A percentile compares a stretch with the other conserved stretches of the same genome.
These are phyloP conservation scores for Reticulitermes speratus DNA, from an alignment of 1,140 invertebrate species.

Conservation along the genomic window DNA sequence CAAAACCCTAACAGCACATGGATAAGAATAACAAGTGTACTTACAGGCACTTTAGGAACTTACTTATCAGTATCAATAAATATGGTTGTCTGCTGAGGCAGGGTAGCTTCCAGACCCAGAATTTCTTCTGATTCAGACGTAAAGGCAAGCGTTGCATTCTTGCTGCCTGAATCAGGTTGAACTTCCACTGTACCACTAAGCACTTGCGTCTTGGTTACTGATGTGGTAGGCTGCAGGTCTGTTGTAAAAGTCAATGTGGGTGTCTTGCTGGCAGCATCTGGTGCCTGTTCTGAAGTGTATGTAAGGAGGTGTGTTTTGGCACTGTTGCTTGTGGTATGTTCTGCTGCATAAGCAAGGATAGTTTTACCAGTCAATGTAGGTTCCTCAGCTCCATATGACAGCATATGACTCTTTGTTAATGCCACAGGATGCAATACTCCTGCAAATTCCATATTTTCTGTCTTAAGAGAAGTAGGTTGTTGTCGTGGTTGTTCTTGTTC, in stretches of 20 bases:
- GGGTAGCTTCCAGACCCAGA: background rate
- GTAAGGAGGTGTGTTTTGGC: background rate
- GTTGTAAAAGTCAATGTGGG: slow-evolving; percentile 4
- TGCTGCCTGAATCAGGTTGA: background rate
- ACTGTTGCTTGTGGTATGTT: background rate
- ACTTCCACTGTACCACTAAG: background rate
- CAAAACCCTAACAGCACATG: too few relatives aligned
- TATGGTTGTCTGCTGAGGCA: background rate
- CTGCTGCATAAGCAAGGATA: background rate
- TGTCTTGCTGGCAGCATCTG: background rate
- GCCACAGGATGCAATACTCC: background rate
- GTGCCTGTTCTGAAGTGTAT: background rate
- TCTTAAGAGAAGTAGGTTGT: background rate
- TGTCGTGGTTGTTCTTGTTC: too few relatives aligned
- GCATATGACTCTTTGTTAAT: background rate
- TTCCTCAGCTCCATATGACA: background rate
- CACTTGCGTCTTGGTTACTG: background rate
- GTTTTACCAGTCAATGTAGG: background rate
- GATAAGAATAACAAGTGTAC: too few relatives aligned
- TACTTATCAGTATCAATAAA: background rate
- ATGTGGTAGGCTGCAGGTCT: background rate
- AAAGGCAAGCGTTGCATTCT: slow-evolving; percentile 7
- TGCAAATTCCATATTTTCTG: background rate
- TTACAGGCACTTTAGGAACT: background rate
- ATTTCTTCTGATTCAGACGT: background rate